Evolutionary conservation across 2,888 invertebrate species (phyloP), one percentile per base, ranked within the genome.

Genomic region (Nomada ferruginata): DNA sequence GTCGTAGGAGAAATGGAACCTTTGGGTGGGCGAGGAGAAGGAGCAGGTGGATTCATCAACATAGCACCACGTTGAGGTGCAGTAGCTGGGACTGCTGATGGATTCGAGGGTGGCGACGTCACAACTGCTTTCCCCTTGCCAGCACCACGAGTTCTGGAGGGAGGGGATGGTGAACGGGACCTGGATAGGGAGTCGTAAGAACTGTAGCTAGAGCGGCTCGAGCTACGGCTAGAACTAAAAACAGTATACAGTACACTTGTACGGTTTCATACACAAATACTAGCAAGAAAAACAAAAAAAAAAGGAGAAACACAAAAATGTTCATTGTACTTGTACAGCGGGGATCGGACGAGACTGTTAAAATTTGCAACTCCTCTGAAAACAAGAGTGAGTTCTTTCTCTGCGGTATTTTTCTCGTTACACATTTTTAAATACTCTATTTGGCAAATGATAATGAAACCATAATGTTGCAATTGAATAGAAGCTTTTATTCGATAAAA

Each of bases 41-140:
- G 96, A 84, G 96, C 96, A 20, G 96, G 96, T 82, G 96, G 96
- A 94, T 96, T 96, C 96, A 96, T 96, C 81, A 96, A 94, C 77
- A 96, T 96, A 7, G 92, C 92, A 47, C 96, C 96, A 65, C 96
- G 95, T 89, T 96, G 96, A 44, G 95, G 95, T 59, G 96, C 94
- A 79, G 96, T 95, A 79, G 89, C 65, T 74, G 85, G 83, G 59
- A 85, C 79, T 66, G 89, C 85, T 69, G 92, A 89, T 88, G 92
- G 91, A 88, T 90, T 90, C 78, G 90, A 89, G 76, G 92, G 89
- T 50, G 92, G 92, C 66, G 93, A 93, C 57, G 93, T 88, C 44
- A 91, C 87, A 50, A 92, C 91, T 70, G 91, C 87, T 82, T 92
- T 93, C 61, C 91, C 90, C 85, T 92, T 92, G 73, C 93, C 92